Percentiles rank a stretch among this genome's conserved stretches.
phyloP scores from a whole-genome alignment of 2,113 vertebrate genomes.

The Tachysurus fulvidraco region DNA sequence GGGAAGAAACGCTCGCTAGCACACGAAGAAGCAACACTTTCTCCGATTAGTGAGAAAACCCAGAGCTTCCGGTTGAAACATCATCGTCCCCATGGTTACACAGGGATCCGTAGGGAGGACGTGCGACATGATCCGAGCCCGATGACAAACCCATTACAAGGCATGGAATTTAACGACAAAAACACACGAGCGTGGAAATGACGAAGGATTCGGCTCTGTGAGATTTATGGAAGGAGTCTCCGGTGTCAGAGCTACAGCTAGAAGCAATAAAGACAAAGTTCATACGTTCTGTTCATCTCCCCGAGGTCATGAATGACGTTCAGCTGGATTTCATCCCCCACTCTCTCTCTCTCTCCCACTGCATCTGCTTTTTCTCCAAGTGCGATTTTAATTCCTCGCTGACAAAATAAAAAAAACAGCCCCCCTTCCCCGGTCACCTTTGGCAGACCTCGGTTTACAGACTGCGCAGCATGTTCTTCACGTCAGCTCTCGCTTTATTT shows the following conservation, averaged over 20 bases:
- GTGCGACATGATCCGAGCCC: not conserved
- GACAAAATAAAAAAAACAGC: not conserved
- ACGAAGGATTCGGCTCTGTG: not conserved
- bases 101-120: not conserved
- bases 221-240: not conserved
- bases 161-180: not conserved
- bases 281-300: not conserved
- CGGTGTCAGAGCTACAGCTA: not conserved
- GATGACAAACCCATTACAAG: not conserved
- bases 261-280: too few species aligned
- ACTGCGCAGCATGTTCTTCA: not conserved
- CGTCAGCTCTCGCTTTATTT: slow-evolving; percentile 27
- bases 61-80: not conserved
- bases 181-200: too few species aligned
- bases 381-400: slow-evolving; percentile 38
- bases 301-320: not conserved
- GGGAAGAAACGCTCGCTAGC: not conserved
- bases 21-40: not conserved
- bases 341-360: not conserved
- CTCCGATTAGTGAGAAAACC: not conserved
- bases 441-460: slow-evolving; percentile 32
- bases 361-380: slow-evolving; percentile 26
- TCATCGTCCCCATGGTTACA: not conserved
- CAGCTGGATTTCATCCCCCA: slow-evolving; percentile 8
- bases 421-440: slow-evolving; percentile 5